Base-by-base conservation (phyloP, 1,140 invertebrate species). In the Grapholita molesta region DNA sequence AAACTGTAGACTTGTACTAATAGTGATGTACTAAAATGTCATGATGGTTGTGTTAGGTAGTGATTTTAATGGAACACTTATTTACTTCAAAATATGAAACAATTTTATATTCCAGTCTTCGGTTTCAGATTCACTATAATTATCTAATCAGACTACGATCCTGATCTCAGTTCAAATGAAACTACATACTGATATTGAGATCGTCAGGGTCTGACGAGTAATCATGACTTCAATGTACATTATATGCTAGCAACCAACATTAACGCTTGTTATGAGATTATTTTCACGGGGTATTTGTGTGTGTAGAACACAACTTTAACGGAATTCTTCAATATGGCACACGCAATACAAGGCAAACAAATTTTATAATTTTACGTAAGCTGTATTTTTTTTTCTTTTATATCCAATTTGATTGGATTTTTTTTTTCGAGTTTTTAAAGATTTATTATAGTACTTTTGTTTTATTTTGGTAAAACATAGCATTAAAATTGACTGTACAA, bases 1-100 rank as follows among this genome's bases (percentile, higher is more conserved):
- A 53, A 67, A 48, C 15, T 48, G 38, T 61, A 61, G 25, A 61
- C 67, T 69, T 69, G 67, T 69, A 69, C 67, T 70, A 65, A 65
- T 65, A 24, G 33, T 33, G 28, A 70, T 70, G 61, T 70, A 69
- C 67, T 70, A 35, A 65, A 66, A 65, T 24, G 8, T 65, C 48
- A 48, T 18, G 8, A 48, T 21, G 18, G 42, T 21, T n/a, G n/a
- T n/a, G n/a, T n/a, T 48, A 48, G 18, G 18, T 21, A 48, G n/a
- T 48, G 18, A 48, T 48, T 48, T 48, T 7, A 48, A 48, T 48
- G 15, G 42, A 48, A 48, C 42, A 48, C 21, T 48, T 48, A 48
- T n/a, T 15, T 21, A 48, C 8, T 21, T 48, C 42, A 21, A 48
- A 48, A 48, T 48, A 48, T 42, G 38, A 18, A 42, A 42, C n/a